These are phyloP conservation scores for Mareca strepera DNA, from an alignment of 2,797 vertebrate genomes.

Conservation along the genomic window DNA sequence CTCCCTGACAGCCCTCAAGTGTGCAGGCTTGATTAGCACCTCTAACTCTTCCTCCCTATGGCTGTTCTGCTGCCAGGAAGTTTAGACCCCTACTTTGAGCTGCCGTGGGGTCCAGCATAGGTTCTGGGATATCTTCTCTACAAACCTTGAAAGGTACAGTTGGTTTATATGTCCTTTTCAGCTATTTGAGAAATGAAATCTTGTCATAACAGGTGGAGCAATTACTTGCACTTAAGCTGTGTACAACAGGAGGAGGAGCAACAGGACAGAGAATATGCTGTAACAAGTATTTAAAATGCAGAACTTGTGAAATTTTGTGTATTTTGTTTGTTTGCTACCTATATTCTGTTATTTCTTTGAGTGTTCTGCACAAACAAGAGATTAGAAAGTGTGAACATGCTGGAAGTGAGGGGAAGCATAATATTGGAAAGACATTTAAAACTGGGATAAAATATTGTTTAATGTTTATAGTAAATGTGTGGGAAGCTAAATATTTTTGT, in stretches of 20 bases:
- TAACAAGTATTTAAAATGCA: background rate
- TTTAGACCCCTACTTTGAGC: background rate
- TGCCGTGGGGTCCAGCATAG: background rate
- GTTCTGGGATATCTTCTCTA: background rate
- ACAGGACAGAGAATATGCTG: background rate
- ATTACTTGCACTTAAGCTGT: background rate
- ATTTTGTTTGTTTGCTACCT: background rate
- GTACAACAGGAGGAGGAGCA: background rate
- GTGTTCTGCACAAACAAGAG: background rate
- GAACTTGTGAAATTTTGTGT: background rate
- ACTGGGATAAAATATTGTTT: background rate
- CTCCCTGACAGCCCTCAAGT: background rate
- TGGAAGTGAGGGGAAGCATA: background rate
- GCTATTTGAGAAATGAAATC: background rate
- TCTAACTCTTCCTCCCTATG: background rate
- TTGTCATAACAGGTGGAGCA: background rate
- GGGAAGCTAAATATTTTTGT: constrained; percentile 48
- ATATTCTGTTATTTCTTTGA: background rate
- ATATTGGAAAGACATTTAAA: background rate
- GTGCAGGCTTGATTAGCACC: background rate
- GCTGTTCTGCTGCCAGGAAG: background rate
- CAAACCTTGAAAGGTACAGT: background rate
- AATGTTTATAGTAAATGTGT: constrained; percentile 17
- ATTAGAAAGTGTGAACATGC: background rate
- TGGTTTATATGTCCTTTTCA: background rate